Conservation (phyloP, 2,888 invertebrate genomes). For the Caenorhabditis parvicauda region DNA sequence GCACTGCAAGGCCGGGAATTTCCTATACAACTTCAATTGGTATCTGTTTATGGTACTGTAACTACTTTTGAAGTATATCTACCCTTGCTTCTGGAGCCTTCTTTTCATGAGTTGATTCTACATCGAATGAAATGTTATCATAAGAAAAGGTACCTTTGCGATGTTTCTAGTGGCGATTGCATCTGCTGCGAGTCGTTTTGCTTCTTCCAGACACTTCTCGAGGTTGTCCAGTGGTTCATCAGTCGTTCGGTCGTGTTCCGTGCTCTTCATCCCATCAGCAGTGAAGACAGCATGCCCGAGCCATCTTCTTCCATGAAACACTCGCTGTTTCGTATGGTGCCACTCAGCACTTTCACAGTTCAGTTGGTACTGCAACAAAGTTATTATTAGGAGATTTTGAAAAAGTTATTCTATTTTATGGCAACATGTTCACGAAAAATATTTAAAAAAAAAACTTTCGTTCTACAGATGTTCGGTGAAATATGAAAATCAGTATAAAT, state of each 20-base stretch:
- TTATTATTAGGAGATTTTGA: not conserved
- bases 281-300: slow-evolving; percentile 22
- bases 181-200: slow-evolving; percentile 7
- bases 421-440: not conserved
- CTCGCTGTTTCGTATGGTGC: slow-evolving; percentile 77
- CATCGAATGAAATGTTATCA: too few species aligned
- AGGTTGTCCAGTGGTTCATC: not conserved
- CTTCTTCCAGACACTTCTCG: slow-evolving; percentile 3
- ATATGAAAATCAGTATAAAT: too few species aligned
- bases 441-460: not conserved
- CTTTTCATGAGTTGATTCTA: not conserved
- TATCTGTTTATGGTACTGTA: too few species aligned
- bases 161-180: slow-evolving; percentile 3
- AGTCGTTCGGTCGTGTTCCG: not conserved
- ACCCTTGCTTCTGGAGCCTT: too few species aligned
- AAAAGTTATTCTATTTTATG: too few species aligned
- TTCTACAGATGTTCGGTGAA: not conserved
- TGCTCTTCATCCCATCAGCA: slow-evolving; percentile 4
- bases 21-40: too few species aligned
- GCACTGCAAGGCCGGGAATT: too few species aligned
- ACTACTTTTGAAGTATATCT: too few species aligned
- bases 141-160: slow-evolving; percentile 2
- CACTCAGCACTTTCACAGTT: slow-evolving; percentile 85
- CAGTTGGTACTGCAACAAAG: slow-evolving; percentile 73
- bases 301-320: slow-evolving; percentile 79